These are phyloP conservation scores for Nebria salina DNA, from an alignment of 2,888 invertebrate species.

Conservation along the genomic window DNA sequence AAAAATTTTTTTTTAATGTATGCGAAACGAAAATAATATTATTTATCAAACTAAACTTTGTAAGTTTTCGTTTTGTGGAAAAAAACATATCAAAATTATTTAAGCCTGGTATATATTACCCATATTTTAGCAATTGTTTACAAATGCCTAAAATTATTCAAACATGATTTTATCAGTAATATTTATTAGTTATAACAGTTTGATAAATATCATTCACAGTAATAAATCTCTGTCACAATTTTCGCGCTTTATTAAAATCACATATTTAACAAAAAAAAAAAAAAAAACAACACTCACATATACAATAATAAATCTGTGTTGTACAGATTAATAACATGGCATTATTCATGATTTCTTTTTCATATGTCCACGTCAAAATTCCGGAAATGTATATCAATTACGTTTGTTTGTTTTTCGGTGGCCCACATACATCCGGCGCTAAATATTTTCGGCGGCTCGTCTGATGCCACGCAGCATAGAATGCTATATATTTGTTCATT, in stretches of 20 bases:
- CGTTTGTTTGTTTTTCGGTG: constrained; percentile 29
- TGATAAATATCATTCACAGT: background rate
- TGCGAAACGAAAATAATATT: too few relatives aligned
- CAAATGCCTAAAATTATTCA: background rate
- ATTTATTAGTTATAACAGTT: too few relatives aligned
- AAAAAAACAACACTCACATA: background rate
- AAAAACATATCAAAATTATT: too few relatives aligned
- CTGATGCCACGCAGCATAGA: background rate
- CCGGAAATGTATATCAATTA: constrained; percentile 34
- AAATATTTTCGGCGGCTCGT: constrained; percentile 31
- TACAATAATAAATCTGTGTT: constrained; percentile 5
- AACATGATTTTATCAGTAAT: background rate
- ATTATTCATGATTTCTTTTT: constrained; percentile 42
- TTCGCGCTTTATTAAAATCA: background rate
- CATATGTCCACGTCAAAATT: constrained; percentile 36
- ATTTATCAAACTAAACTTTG: too few relatives aligned
- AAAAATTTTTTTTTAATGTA: too few relatives aligned
- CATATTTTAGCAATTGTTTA: background rate
- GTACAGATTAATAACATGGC: constrained; percentile 32
- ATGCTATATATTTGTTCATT: constrained; percentile 33
- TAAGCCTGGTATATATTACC: background rate
- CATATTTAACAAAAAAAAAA: background rate
- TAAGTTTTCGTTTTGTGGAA: too few relatives aligned
- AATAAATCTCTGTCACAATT: background rate
- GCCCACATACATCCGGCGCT: constrained; percentile 29